Conservation (phyloP, 2,888 invertebrate genomes). For the Proisotoma minuta region DNA sequence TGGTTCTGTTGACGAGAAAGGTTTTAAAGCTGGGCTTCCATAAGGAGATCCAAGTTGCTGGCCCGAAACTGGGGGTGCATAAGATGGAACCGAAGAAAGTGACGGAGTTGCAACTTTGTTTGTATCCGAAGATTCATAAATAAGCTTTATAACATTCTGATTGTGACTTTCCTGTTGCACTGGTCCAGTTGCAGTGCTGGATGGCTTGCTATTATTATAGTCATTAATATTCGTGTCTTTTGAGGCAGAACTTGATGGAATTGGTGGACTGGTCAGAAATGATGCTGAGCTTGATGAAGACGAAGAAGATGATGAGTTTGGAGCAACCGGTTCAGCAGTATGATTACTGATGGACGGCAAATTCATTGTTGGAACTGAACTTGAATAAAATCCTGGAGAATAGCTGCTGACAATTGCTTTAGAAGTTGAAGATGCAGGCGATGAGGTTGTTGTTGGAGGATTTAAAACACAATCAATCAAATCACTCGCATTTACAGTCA, state of each 20-base stretch:
- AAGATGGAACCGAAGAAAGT: not conserved
- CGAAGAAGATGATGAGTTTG: not conserved
- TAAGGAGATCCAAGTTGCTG: too few species aligned
- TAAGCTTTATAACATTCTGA: constrained; percentile 6
- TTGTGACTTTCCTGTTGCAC: not conserved
- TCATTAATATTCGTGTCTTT: too few species aligned
- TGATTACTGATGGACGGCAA: not conserved
- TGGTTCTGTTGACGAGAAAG: constrained; percentile 45
- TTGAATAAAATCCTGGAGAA: constrained; percentile 15
- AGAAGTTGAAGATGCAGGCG: too few species aligned
- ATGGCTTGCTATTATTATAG: too few species aligned
- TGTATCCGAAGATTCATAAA: not conserved
- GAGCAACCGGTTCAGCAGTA: not conserved
- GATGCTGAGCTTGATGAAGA: not conserved
- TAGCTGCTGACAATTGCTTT: not conserved
- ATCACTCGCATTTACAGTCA: constrained; percentile 28
- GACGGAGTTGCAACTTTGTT: not conserved
- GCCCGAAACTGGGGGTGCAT: not conserved
- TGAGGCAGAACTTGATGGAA: not conserved
- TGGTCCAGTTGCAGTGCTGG: not conserved
- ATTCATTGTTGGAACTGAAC: too few species aligned
- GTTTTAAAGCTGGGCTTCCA: too few species aligned
- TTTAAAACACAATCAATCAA: constrained; percentile 20
- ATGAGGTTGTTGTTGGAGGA: not conserved
- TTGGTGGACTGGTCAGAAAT: not conserved